Percentiles rank a stretch among this genome's conserved stretches.
These are phyloP conservation scores for Tiliacea citrago DNA, from an alignment of 2,888 invertebrate species.

Conservation along the genomic window DNA sequence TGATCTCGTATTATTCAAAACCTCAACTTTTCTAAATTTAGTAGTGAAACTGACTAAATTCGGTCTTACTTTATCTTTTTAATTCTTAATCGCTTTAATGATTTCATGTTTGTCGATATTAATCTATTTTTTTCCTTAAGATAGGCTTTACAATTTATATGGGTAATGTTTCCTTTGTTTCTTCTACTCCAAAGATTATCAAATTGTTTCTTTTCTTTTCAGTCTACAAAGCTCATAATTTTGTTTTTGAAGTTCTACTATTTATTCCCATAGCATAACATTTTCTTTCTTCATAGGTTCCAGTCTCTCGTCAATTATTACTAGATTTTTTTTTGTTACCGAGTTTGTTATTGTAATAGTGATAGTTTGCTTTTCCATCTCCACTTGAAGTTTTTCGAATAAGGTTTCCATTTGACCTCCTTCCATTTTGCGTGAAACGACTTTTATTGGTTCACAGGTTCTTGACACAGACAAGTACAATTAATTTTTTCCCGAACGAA, in stretches of 20 bases:
- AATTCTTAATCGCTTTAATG: background rate
- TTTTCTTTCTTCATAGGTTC: background rate
- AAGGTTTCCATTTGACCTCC: background rate
- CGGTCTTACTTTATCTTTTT: too few species aligned
- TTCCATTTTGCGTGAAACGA: too few species aligned
- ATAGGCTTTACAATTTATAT: background rate
- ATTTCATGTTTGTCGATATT: background rate
- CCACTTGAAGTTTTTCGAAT: background rate
- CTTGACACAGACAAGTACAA: too few species aligned
- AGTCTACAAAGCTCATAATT: background rate
- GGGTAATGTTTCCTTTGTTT: background rate
- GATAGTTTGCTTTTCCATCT: background rate
- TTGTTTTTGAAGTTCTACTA: background rate
- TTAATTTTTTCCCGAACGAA: too few species aligned
- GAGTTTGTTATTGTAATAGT: background rate
- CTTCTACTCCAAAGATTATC: background rate
- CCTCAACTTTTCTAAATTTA: background rate
- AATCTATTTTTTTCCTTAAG: background rate
- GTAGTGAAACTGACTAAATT: too few species aligned
- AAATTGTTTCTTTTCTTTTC: background rate
- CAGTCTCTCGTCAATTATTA: background rate
- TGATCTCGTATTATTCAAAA: background rate
- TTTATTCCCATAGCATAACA: background rate
- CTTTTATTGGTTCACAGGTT: too few species aligned
- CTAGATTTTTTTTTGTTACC: background rate